Evolutionary conservation across 2,113 vertebrate genomes (phyloP), one percentile per base, ranked within the genome.

Genomic region (Calonectris borealis): DNA sequence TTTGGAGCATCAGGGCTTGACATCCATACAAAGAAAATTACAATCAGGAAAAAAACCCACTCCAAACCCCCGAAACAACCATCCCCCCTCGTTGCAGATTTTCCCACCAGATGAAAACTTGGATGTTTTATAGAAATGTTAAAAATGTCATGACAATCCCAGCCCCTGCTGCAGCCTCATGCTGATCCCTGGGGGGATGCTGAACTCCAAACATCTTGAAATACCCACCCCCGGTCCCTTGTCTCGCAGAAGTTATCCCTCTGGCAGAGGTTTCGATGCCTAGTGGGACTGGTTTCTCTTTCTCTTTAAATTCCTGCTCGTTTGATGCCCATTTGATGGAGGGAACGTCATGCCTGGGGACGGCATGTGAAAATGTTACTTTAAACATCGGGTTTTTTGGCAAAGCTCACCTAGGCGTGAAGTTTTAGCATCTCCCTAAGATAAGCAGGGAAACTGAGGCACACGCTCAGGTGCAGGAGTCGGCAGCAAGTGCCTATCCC

Each of bases 71-170:
- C 24, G 19, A 21, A 55, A 40, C 36, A 55, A 24, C 29, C 40
- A 8, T 31, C 17, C 31, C 80, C 70, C 79, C 84, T 62, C 11
- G 1, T 77, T 38, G 44, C 49, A 42, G 52, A 60, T 88, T 93
- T 97, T 96, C 94, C 96, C 97, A 94, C 90, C 84, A 86, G 82
- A 69, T 75, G 70, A 91, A 86, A 93, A 90, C 55, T 69, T 48
- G 91, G 79, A 77, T 58, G 36, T 48, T 86, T 85, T 70, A 68
- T 83, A 86, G 57, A 91, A 91, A 90, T 31, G 34, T 78, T 90
- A 70, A 94, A 87, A 94, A 96, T 2, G 90, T 86, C 71, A 89
- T 95, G 92, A 96, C 94, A 95, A 81, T 94, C 79, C 88, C 92
- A 95, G 87, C 83, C 88, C 60, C 76, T 81, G 48, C 61, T 92